Conservation (phyloP, 2,113 vertebrate genomes). For the Oriolus oriolus region DNA sequence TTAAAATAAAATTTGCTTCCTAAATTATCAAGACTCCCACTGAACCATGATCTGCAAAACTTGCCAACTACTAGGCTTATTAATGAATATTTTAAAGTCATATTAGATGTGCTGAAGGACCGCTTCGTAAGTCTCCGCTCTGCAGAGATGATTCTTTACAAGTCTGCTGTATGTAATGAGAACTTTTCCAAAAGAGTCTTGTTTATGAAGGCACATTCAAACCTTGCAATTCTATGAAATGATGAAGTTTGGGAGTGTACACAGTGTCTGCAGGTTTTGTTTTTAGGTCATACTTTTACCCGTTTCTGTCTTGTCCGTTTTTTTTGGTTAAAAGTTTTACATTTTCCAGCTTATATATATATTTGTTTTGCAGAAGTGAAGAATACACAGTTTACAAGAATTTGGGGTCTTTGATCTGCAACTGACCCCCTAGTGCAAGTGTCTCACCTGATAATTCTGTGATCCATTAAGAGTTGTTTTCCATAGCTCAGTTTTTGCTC, state of each 20-base stretch:
- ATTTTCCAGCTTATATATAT: neutral
- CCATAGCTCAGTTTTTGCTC: neutral
- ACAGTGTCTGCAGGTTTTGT: neutral
- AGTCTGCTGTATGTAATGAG: neutral
- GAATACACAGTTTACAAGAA: neutral
- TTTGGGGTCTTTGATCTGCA: neutral
- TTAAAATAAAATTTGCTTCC: neutral
- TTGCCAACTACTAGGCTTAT: neutral
- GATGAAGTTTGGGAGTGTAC: neutral
- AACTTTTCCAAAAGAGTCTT: neutral
- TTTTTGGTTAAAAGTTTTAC: neutral
- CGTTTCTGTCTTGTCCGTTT: neutral
- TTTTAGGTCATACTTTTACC: neutral
- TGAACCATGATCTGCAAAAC: neutral
- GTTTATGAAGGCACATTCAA: neutral
- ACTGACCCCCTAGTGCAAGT: neutral
- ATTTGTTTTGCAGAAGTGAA: neutral
- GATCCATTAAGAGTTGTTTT: neutral
- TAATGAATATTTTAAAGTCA: neutral
- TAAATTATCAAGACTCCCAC: neutral
- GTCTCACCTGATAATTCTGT: neutral
- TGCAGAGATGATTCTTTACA: neutral
- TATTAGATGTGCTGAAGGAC: neutral
- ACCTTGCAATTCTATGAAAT: neutral
- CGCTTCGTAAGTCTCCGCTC: neutral